Evolutionary conservation across 2,888 invertebrate genomes (phyloP).

Genomic region (Bellardia pandia): DNA sequence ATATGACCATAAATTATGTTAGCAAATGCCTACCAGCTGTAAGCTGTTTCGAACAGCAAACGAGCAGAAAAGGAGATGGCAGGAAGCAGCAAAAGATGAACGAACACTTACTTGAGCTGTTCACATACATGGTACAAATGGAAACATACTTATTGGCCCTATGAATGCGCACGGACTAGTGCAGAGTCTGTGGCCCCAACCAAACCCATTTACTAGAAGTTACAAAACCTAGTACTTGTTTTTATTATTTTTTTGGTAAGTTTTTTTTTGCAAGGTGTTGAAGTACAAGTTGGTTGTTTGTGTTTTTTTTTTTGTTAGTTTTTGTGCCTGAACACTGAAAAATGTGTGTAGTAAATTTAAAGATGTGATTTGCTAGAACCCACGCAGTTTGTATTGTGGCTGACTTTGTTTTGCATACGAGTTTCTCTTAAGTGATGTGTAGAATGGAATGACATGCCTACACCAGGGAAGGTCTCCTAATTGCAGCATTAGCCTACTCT

Average conservation of each 20-base stretch:
- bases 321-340: slow-evolving; percentile 45
- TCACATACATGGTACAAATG: slow-evolving; percentile 18
- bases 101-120: slow-evolving; percentile 64
- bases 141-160: slow-evolving; percentile 48
- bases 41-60: slow-evolving; percentile 34
- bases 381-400: slow-evolving; percentile 54
- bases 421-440: slow-evolving; percentile 58
- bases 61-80: neutral
- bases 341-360: slow-evolving; percentile 55
- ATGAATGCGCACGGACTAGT: neutral
- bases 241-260: slow-evolving; percentile 10
- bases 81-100: slow-evolving; percentile 41
- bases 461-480: slow-evolving; percentile 24
- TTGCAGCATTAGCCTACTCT: too few species aligned
- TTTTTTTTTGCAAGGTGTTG: slow-evolving; percentile 68
- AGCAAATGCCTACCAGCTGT: slow-evolving; percentile 68
- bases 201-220: slow-evolving; percentile 59
- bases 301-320: slow-evolving; percentile 26
- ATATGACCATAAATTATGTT: slow-evolving; percentile 71
- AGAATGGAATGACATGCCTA: slow-evolving; percentile 21
- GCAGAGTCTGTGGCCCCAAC: slow-evolving; percentile 12
- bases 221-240: slow-evolving; percentile 45
- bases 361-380: slow-evolving; percentile 66
- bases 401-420: slow-evolving; percentile 50
- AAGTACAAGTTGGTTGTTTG: slow-evolving; percentile 63